Conservation (phyloP, 2,113 vertebrate species). For the Phrynosoma blainvillii region DNA sequence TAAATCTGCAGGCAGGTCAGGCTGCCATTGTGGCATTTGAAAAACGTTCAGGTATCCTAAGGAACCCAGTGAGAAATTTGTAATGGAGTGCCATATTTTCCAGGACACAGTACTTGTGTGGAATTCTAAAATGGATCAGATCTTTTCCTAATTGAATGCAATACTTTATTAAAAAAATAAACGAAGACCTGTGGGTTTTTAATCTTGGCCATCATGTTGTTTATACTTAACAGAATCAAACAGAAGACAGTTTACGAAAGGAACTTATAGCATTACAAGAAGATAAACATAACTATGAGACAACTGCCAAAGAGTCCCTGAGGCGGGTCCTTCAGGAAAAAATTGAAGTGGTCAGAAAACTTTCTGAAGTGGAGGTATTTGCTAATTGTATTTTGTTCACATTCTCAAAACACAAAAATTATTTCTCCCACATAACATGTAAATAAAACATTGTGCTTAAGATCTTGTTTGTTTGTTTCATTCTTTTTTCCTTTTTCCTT, state of each 20-base stretch:
- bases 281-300: conserved; percentile 99
- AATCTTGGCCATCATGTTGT: conserved; percentile 38
- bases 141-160: conserved; percentile 28
- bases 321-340: conserved; percentile 99
- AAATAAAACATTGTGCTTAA: neutral
- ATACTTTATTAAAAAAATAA: neutral
- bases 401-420: neutral
- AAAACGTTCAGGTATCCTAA: too few relatives aligned
- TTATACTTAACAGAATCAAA: conserved; percentile 86
- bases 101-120: neutral
- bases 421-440: neutral
- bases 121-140: neutral
- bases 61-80: too few relatives aligned
- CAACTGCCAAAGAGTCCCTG: conserved; percentile 98
- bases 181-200: neutral
- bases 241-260: conserved; percentile 95
- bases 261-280: conserved; percentile 95
- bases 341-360: conserved; percentile 97
- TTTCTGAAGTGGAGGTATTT: conserved; percentile 97
- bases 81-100: neutral
- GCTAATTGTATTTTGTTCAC: neutral
- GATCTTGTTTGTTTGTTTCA: neutral
- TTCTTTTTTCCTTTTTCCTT: neutral
- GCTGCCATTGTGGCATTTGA: too few relatives aligned
- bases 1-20: too few relatives aligned